A percentile compares a stretch with the other conserved stretches of the same genome.
Conservation (phyloP, 1,140 invertebrate genomes). For the Drosophila azteca region DNA sequence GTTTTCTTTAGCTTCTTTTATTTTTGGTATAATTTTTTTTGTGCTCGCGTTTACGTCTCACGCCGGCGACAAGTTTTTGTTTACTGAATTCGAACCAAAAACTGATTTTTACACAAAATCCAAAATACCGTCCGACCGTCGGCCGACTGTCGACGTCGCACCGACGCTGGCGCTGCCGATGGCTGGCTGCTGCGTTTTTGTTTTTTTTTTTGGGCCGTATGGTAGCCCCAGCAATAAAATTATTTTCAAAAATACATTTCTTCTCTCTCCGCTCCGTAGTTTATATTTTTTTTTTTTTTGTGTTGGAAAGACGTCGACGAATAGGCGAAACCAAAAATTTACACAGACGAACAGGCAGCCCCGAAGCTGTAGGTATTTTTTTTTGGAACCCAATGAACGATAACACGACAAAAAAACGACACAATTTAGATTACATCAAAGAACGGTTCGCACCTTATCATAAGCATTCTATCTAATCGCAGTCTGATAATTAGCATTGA, state of each 20-base stretch:
- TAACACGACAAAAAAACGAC: slow-evolving; percentile 42
- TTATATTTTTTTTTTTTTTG: slow-evolving; percentile 15
- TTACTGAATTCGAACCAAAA: slow-evolving; percentile 83
- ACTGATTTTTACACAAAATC: slow-evolving; percentile 77
- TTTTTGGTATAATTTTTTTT: slow-evolving; percentile 25
- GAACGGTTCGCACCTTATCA: slow-evolving; percentile 48
- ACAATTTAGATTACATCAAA: slow-evolving; percentile 37
- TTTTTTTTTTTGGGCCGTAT: neutral
- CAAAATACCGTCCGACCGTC: slow-evolving; percentile 43
- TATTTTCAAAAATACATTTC: slow-evolving; percentile 75
- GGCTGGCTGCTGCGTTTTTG: slow-evolving; percentile 6
- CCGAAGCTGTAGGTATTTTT: slow-evolving; percentile 33
- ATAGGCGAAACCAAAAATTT: slow-evolving; percentile 36
- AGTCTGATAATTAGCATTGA: slow-evolving; percentile 66
- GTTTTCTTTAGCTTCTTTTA: slow-evolving; percentile 17
- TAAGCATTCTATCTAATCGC: slow-evolving; percentile 53
- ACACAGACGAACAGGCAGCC: slow-evolving; percentile 32
- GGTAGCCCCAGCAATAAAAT: slow-evolving; percentile 61
- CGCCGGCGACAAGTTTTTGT: slow-evolving; percentile 83
- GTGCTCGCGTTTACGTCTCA: slow-evolving; percentile 66
- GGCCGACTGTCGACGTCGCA: slow-evolving; percentile 8
- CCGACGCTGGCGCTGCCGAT: slow-evolving; percentile 28
- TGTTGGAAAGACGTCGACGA: slow-evolving; percentile 22
- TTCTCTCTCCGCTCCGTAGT: slow-evolving; percentile 31
- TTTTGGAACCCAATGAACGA: slow-evolving; percentile 56